phyloP scores from a whole-genome alignment of 2,797 vertebrate genomes.

The Taeniopygia guttata region DNA sequence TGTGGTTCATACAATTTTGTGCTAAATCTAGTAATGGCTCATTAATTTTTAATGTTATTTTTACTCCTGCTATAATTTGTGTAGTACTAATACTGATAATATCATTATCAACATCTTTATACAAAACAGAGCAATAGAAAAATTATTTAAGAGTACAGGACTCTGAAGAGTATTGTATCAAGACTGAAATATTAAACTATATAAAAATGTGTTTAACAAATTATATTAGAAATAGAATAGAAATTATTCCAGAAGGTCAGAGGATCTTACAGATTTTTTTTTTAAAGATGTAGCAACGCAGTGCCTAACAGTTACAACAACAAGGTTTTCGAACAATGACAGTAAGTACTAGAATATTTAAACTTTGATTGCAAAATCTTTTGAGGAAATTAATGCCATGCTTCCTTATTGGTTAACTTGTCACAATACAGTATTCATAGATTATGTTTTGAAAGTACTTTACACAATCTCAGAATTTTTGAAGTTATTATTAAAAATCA shows the following conservation, averaged over 20 bases:
- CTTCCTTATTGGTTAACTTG: neutral
- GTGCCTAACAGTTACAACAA: neutral
- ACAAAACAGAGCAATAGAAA: neutral
- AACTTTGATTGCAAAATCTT: neutral
- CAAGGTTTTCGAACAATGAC: neutral
- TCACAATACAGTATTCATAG: neutral
- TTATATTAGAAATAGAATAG: neutral
- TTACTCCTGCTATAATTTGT: neutral
- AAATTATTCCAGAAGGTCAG: neutral
- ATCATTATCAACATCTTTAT: neutral
- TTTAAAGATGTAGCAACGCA: neutral
- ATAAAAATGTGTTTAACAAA: neutral
- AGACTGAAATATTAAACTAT: neutral
- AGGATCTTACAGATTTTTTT: neutral
- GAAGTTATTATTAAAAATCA: neutral
- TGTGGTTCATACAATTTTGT: neutral
- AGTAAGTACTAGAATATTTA: neutral
- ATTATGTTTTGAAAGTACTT: neutral
- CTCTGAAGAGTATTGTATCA: neutral
- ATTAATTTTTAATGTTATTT: neutral
- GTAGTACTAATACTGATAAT: neutral
- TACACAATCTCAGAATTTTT: neutral
- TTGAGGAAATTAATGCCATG: neutral
- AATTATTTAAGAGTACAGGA: neutral
- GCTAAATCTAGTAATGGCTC: neutral